These are phyloP conservation scores for Monodelphis domestica DNA, from an alignment of 2,797 vertebrate species.

Conservation along the genomic window DNA sequence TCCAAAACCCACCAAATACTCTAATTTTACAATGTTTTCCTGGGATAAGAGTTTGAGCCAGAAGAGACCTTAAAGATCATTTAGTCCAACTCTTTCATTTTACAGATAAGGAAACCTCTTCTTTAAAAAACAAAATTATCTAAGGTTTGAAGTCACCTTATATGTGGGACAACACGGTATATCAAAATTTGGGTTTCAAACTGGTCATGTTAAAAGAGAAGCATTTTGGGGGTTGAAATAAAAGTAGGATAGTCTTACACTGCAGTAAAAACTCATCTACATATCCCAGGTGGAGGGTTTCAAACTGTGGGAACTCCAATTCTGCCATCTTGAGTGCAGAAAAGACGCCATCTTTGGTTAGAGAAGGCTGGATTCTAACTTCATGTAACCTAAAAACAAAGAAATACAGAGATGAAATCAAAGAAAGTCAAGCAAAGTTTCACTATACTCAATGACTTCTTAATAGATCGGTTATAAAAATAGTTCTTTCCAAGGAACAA, in stretches of 20 bases:
- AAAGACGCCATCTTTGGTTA: conserved; percentile 99
- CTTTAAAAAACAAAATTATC: conserved; percentile 14
- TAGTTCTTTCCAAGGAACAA: neutral
- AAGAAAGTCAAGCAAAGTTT: conserved; percentile 21
- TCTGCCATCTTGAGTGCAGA: conserved; percentile 99
- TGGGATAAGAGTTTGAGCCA: neutral
- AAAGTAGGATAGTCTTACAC: conserved; percentile 87
- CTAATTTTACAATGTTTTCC: conserved; percentile 25
- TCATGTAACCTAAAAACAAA: conserved; percentile 92
- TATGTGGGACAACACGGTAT: conserved; percentile 15
- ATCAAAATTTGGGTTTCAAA: conserved; percentile 30
- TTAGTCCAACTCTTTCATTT: neutral
- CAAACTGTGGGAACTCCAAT: conserved; percentile 98
- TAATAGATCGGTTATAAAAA: neutral
- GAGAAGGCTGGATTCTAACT: conserved; percentile 97
- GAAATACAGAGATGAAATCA: conserved; percentile 44
- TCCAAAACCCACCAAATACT: conserved; percentile 26
- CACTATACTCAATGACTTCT: conserved; percentile 39
- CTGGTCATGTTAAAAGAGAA: conserved; percentile 37
- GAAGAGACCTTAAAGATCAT: neutral
- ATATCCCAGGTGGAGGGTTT: conserved; percentile 98
- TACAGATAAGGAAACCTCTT: conserved; percentile 30
- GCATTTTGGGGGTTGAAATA: conserved; percentile 40
- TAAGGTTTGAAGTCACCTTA: conserved; percentile 44
- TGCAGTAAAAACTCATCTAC: conserved; percentile 98